phyloP scores from a whole-genome alignment of 1,140 invertebrate species.

The Chlorops oryzae region DNA sequence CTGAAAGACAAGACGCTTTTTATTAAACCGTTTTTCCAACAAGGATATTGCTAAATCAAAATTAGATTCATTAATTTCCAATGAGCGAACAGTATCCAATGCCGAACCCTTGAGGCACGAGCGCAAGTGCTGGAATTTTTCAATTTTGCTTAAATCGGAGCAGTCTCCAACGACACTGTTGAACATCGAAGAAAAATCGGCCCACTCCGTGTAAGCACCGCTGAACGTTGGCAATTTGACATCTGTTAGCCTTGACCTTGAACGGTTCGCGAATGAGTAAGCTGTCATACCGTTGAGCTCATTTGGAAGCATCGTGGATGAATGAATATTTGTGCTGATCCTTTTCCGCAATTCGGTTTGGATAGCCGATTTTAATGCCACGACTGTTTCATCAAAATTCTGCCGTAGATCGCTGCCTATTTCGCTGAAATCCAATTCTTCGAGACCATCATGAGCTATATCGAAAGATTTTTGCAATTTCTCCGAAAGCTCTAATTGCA shows the following conservation, averaged over 20 bases:
- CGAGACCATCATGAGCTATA: too few species aligned
- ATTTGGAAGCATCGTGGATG: too few species aligned
- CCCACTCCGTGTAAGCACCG: conserved; percentile 5
- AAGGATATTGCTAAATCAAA: conserved; percentile 1
- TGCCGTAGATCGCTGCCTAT: too few species aligned
- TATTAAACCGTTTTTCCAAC: conserved; percentile 7
- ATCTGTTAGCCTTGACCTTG: conserved; percentile 8
- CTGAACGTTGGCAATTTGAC: conserved; percentile 2
- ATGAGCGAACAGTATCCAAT: conserved; percentile 4
- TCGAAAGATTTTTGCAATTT: too few species aligned
- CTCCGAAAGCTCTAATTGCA: too few species aligned
- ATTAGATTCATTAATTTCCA: conserved; percentile 1
- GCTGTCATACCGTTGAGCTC: too few species aligned
- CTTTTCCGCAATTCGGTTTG: too few species aligned
- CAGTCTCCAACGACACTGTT: neutral
- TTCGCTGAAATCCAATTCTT: too few species aligned
- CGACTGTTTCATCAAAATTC: too few species aligned
- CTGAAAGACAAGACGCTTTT: conserved; percentile 9
- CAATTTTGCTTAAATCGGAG: conserved; percentile 2
- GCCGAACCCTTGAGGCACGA: neutral
- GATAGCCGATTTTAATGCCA: too few species aligned
- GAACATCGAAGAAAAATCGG: conserved; percentile 8
- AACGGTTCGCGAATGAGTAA: too few species aligned
- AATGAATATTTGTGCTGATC: too few species aligned
- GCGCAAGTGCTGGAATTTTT: conserved; percentile 5